These are phyloP conservation scores for Glomeris maerens DNA, from an alignment of 1,140 invertebrate genomes.

Conservation along the genomic window DNA sequence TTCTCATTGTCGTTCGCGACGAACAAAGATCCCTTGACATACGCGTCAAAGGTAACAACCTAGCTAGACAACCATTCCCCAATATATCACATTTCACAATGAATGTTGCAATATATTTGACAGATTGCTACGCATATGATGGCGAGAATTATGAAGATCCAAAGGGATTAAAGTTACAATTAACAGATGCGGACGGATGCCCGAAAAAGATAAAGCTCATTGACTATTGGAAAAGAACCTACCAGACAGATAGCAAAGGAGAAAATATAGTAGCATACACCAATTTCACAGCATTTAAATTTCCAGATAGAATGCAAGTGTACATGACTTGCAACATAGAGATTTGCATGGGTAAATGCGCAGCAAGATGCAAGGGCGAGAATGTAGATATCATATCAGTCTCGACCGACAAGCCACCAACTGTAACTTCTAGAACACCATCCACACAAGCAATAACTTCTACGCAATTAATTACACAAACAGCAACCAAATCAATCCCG, in stretches of 20 bases:
- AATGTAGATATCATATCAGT: background rate
- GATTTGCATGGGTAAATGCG: constrained; percentile 19
- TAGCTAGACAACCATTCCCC: too few relatives aligned
- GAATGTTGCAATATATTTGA: too few relatives aligned
- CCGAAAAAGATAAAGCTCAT: constrained; percentile 51
- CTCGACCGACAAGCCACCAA: constrained; percentile 1
- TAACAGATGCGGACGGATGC: constrained; percentile 48
- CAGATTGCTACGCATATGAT: constrained; percentile 12
- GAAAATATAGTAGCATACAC: constrained; percentile 48
- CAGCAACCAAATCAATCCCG: too few relatives aligned
- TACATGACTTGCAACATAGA: constrained; percentile 59
- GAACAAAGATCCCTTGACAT: constrained; percentile 46
- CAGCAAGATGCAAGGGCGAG: background rate
- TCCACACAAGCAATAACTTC: too few relatives aligned
- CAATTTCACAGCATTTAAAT: constrained; percentile 54
- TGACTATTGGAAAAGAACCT: constrained; percentile 45
- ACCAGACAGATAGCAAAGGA: constrained; percentile 39
- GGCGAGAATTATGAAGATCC: constrained; percentile 29
- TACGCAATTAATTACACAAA: too few relatives aligned
- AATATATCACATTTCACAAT: too few relatives aligned
- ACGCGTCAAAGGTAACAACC: constrained; percentile 8
- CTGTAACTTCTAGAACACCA: background rate
- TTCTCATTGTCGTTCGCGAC: constrained; percentile 53
- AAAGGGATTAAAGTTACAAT: constrained; percentile 43
- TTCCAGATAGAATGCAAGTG: constrained; percentile 53